Evolutionary conservation across 2,888 invertebrate species (phyloP).

Genomic region (Pilophorus perplexus): DNA sequence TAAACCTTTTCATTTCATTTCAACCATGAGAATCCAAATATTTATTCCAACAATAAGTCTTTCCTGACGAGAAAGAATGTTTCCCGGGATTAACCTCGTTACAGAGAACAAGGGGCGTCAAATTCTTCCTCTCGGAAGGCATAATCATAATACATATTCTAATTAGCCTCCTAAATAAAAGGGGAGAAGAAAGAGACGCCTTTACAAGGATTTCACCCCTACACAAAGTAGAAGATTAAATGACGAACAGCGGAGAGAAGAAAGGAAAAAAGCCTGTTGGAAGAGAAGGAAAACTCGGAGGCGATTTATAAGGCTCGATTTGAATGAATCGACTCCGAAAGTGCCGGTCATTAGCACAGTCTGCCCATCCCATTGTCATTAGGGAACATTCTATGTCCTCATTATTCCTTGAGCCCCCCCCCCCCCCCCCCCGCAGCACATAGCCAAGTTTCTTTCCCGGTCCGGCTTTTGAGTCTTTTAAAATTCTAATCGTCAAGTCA

Average conservation of each 20-base stretch:
- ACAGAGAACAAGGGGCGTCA: no score
- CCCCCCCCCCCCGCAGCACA: no score
- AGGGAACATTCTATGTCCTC: conserved; percentile 39
- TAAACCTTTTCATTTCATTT: no score
- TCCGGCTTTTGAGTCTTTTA: conserved; percentile 24
- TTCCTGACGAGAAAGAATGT: no score
- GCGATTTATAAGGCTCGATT: conserved; percentile 36
- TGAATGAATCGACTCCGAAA: conserved; percentile 39
- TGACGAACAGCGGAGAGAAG: conserved; percentile 7
- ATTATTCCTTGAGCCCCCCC: conserved; percentile 29
- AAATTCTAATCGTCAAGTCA: conserved; percentile 35
- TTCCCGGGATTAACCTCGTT: no score
- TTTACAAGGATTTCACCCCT: background rate
- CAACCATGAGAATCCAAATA: no score
- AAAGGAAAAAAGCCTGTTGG: background rate
- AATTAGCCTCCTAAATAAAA: no score
- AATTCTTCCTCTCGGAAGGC: no score
- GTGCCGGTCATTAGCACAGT: conserved; percentile 39
- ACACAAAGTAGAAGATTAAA: conserved; percentile 13
- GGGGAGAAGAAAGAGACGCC: no score
- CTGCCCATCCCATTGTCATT: conserved; percentile 40
- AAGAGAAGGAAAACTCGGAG: background rate
- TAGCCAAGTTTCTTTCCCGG: background rate
- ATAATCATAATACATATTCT: no score
- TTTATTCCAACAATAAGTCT: no score